A percentile compares a stretch with the other conserved stretches of the same genome.
phyloP scores from a whole-genome alignment of 2,888 invertebrate genomes.

The Pristionchus entomophagus region DNA sequence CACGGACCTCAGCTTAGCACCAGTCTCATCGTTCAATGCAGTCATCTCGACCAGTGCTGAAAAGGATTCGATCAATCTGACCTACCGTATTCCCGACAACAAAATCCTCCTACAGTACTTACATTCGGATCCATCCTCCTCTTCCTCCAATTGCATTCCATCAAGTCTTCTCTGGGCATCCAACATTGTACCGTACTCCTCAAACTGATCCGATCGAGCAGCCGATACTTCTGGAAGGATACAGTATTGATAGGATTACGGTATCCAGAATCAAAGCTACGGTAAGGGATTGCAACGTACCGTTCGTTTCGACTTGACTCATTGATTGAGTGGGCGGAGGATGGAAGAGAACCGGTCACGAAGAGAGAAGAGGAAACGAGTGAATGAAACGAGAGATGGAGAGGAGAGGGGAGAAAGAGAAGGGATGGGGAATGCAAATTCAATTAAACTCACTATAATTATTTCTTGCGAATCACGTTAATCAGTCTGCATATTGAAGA shows the following conservation, averaged over 20 bases:
- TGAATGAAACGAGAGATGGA: not conserved
- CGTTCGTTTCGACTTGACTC: not conserved
- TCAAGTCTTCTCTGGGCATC: not conserved
- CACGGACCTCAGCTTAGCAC: not conserved
- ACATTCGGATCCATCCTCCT: not conserved
- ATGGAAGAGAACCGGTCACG: not conserved
- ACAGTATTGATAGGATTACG: not conserved
- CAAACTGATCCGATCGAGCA: not conserved
- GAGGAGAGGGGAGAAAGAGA: not conserved
- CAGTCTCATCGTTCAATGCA: not conserved
- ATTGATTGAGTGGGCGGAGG: not conserved
- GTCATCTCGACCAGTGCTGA: conserved; percentile 12
- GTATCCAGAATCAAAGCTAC: too few species aligned
- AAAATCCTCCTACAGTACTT: not conserved
- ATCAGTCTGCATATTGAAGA: too few species aligned
- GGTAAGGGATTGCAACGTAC: not conserved
- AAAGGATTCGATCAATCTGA: not conserved
- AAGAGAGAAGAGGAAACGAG: not conserved
- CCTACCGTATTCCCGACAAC: not conserved
- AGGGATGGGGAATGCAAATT: not conserved
- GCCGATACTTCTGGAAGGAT: not conserved
- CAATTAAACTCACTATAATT: not conserved
- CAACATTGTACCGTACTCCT: not conserved
- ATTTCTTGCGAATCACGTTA: too few species aligned
- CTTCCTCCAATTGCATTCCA: not conserved